Evolutionary conservation across 1,140 invertebrate species (phyloP), one percentile per base, ranked within the genome.

Genomic region (Mycetomoellerius zeteki): DNA sequence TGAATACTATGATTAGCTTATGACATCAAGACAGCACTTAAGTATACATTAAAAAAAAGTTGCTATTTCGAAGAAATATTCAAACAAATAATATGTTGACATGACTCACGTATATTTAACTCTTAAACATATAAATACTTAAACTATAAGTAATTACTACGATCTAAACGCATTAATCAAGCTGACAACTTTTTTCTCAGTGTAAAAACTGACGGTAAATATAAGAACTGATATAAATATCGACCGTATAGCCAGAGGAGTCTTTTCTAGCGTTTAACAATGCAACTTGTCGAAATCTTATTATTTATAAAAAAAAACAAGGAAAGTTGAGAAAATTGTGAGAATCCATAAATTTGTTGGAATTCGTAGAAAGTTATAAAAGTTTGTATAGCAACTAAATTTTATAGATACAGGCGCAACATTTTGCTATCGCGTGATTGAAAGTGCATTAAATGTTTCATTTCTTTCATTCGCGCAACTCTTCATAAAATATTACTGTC

Each of bases 401-500:
- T 21, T n/a, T 21, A 30, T 24, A 24, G 37, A 37, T 67, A 27
- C 8, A 10, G 14, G 16, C 30, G 3, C 1, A 5, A 77, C 2
- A 27, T 77, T 62, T 43, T 16, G 16, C 16, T 27, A 14, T n/a
- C 5, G 0, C 14, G 6, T 65, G 33, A 52, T 65, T 43, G 14
- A 65, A 19, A 65, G 27, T 2, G 27, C 60, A 2, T 67, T 52
- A 21, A 67, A 33, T 30, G 7, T 77, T 8, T 62, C 0, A 27
- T 16, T 24, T 62, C 14, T 2, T 54, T 50, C 4, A 3, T 19
- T 43, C 6, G 12, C 0, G 19, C 16, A 64, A 64, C 4, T 1
- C 5, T 58, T 62, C 6, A 24, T 65, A 12, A 33, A 27, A 33
- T 24, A 16, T 60, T 89, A 37, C 33, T 88, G 88, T 76, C 52